Evolutionary conservation across 1,140 invertebrate species (phyloP).

Genomic region (Phortica variegata): DNA sequence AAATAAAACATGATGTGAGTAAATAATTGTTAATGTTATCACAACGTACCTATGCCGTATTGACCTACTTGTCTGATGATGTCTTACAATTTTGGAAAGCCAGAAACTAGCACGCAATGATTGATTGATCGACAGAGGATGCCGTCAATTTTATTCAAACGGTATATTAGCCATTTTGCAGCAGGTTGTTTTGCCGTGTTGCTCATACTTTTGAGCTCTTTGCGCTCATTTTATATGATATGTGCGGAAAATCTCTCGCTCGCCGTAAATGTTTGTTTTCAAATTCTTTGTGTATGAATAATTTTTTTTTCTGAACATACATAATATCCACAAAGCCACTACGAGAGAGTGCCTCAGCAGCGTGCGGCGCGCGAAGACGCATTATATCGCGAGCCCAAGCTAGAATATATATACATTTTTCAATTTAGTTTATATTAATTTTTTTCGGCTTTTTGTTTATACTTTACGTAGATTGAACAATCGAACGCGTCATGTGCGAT

Average conservation of each 20-base stretch:
- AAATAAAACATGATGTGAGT: too few species aligned
- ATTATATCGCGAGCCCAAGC: constrained; percentile 13
- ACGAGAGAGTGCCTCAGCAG: not conserved
- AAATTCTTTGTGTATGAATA: constrained; percentile 19
- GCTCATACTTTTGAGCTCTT: not conserved
- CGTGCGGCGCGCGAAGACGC: constrained; percentile 35
- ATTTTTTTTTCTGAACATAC: constrained; percentile 17
- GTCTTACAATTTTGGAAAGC: too few species aligned
- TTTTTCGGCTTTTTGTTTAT: constrained; percentile 41
- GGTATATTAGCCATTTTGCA: too few species aligned
- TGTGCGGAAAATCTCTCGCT: constrained; percentile 7
- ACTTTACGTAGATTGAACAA: constrained; percentile 44
- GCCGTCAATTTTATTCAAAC: too few species aligned
- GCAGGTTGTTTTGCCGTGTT: too few species aligned
- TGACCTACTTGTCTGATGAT: too few species aligned
- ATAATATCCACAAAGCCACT: constrained; percentile 8
- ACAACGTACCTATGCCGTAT: too few species aligned
- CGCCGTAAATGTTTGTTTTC: not conserved
- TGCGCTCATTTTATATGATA: constrained; percentile 6
- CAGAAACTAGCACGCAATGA: too few species aligned
- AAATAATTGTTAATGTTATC: too few species aligned
- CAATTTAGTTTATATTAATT: constrained; percentile 36
- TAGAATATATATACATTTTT: constrained; percentile 18
- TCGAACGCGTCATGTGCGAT: constrained; percentile 11
- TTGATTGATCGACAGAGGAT: too few species aligned